Evolutionary conservation across 2,797 vertebrate genomes (phyloP).

Genomic region (Netta rufina): DNA sequence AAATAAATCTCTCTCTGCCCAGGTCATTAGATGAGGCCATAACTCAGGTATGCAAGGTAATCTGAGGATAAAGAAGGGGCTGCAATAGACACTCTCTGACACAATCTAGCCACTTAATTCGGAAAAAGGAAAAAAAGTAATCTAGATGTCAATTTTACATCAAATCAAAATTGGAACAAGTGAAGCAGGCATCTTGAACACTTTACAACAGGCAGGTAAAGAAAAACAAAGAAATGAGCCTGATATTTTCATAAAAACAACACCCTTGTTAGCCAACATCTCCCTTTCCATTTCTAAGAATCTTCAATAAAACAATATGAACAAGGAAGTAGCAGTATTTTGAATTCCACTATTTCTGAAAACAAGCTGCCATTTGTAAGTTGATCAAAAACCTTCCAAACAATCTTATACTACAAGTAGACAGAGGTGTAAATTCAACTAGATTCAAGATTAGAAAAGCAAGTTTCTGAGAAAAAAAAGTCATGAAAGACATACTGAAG

Average conservation of each 20-base stretch:
- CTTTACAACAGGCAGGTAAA: neutral
- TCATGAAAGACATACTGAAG: neutral
- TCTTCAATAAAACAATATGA: neutral
- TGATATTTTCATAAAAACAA: neutral
- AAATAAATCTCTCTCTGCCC: neutral
- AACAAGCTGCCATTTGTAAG: neutral
- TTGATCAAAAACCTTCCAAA: neutral
- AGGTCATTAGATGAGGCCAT: neutral
- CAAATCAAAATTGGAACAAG: neutral
- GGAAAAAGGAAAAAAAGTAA: neutral
- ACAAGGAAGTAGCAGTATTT: neutral
- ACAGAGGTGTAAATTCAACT: neutral
- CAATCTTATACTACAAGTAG: neutral
- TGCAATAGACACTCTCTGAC: neutral
- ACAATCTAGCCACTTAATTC: neutral
- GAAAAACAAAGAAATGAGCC: neutral
- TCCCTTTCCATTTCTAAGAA: neutral
- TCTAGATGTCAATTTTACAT: neutral
- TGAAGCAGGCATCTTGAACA: neutral
- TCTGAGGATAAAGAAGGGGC: neutral
- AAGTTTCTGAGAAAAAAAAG: conserved; percentile 42
- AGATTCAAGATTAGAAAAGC: conserved; percentile 26
- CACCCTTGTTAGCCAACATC: neutral
- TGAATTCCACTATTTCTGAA: neutral
- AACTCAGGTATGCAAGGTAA: neutral